A percentile compares a stretch with the other conserved stretches of the same genome.
phyloP scores from a whole-genome alignment of 1,140 invertebrate species.

The Phthorimaea operculella region DNA sequence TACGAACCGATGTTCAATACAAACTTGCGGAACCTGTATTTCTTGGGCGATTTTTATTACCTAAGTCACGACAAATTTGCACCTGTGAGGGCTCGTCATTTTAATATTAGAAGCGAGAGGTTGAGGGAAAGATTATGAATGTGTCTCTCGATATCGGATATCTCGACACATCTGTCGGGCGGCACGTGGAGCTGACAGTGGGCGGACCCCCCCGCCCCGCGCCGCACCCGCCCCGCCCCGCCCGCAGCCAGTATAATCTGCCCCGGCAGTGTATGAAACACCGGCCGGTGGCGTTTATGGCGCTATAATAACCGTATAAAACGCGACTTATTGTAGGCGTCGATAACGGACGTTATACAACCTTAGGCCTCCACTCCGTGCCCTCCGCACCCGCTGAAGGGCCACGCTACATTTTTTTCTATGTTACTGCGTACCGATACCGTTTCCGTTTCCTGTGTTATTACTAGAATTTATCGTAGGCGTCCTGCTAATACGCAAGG shows the following conservation, averaged over 20 bases:
- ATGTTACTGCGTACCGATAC: slow-evolving; percentile 11
- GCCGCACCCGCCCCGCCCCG: slow-evolving; percentile 12
- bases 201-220: slow-evolving; percentile 25
- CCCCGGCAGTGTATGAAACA: slow-evolving; percentile 62
- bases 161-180: slow-evolving; percentile 61
- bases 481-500: slow-evolving; percentile 6
- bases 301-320: slow-evolving; percentile 67
- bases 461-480: slow-evolving; percentile 17
- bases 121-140: slow-evolving; percentile 63
- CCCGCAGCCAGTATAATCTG: slow-evolving; percentile 56
- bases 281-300: slow-evolving; percentile 64
- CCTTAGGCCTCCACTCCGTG: slow-evolving; percentile 40
- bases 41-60: slow-evolving; percentile 24
- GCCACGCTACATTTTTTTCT: slow-evolving; percentile 21
- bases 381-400: slow-evolving; percentile 16
- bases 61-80: slow-evolving; percentile 28
- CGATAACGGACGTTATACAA: slow-evolving; percentile 61
- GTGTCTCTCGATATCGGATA: slow-evolving; percentile 64
- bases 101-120: slow-evolving; percentile 56
- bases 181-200: slow-evolving; percentile 53
- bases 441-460: slow-evolving; percentile 9
- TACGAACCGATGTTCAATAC: not conserved
- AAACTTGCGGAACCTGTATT: slow-evolving; percentile 6
- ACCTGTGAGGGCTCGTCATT: slow-evolving; percentile 45
- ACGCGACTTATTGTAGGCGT: slow-evolving; percentile 65